Conservation (phyloP, 35 echinoderm and acorn worm species). For the Chiridota heheva region DNA sequence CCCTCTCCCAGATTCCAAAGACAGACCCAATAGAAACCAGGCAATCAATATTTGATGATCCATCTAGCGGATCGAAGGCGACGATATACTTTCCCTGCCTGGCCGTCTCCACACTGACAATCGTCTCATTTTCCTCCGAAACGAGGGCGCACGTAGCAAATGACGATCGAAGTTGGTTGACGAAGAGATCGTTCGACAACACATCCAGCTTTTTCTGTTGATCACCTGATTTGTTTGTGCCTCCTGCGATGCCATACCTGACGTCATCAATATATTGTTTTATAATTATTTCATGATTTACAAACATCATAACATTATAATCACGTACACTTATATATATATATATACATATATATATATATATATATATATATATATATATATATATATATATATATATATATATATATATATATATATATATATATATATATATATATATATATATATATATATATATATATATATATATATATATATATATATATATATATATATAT, state of each 20-base stretch:
- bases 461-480: too few species aligned
- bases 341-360: too few species aligned
- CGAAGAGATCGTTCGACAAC: conserved; percentile 86
- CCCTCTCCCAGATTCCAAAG: conserved; percentile 90
- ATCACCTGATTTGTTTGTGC: conserved; percentile 78
- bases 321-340: too few species aligned
- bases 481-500: too few species aligned
- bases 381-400: too few species aligned
- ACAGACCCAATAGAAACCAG: conserved; percentile 97
- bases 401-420: too few species aligned
- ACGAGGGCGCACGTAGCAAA: conserved; percentile 86
- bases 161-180: conserved; percentile 75
- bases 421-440: too few species aligned
- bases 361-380: too few species aligned
- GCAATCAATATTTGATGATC: conserved; percentile 98
- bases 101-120: conserved; percentile 77
- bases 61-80: conserved; percentile 94
- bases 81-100: conserved; percentile 94
- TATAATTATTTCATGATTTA: too few species aligned
- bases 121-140: conserved; percentile 89
- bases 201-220: conserved; percentile 98
- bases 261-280: neutral
- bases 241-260: conserved; percentile 96
- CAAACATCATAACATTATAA: too few species aligned
- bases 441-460: too few species aligned